Percentiles rank a stretch among this genome's conserved stretches.
phyloP scores from a whole-genome alignment of 1,140 invertebrate genomes.

The Drosophila erecta region DNA sequence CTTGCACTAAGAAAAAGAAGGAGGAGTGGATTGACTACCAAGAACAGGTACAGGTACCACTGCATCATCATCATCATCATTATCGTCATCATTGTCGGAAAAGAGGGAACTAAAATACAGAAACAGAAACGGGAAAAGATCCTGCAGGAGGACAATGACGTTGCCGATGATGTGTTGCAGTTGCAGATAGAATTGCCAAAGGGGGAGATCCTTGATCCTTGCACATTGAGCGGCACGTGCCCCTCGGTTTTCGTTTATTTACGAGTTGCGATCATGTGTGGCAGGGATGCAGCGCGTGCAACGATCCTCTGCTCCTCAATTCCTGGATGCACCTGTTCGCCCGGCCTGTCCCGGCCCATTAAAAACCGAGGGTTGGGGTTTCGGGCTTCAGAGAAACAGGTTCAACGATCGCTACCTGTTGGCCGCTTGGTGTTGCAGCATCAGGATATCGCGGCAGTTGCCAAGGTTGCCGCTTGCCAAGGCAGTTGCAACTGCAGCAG shows the following conservation, averaged over 20 bases:
- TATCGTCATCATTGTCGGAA: not conserved
- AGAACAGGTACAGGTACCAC: constrained; percentile 40
- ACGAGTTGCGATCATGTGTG: constrained; percentile 31
- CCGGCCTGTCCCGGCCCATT: constrained; percentile 12
- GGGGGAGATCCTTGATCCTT: constrained; percentile 30
- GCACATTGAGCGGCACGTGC: constrained; percentile 43
- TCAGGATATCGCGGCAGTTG: constrained; percentile 16
- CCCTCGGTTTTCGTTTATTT: constrained; percentile 32
- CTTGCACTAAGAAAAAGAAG: constrained; percentile 20
- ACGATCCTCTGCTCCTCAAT: not conserved
- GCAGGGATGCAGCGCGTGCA: constrained; percentile 40
- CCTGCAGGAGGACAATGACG: constrained; percentile 46
- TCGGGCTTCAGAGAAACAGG: constrained; percentile 28
- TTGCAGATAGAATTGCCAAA: constrained; percentile 16
- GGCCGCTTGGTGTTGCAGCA: constrained; percentile 7
- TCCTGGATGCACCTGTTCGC: constrained; percentile 33
- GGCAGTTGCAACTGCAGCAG: constrained; percentile 13
- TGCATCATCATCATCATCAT: constrained; percentile 20
- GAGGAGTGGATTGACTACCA: constrained; percentile 3
- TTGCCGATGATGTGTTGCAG: constrained; percentile 16
- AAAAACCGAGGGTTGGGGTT: constrained; percentile 1
- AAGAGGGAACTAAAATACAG: not conserved
- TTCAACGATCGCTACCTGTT: constrained; percentile 38
- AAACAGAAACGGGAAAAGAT: not conserved
- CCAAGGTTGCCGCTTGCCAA: constrained; percentile 3